Percentiles rank a stretch among this genome's conserved stretches.
Conservation (phyloP, 2,888 invertebrate genomes). For the Hybos culiciformis region DNA sequence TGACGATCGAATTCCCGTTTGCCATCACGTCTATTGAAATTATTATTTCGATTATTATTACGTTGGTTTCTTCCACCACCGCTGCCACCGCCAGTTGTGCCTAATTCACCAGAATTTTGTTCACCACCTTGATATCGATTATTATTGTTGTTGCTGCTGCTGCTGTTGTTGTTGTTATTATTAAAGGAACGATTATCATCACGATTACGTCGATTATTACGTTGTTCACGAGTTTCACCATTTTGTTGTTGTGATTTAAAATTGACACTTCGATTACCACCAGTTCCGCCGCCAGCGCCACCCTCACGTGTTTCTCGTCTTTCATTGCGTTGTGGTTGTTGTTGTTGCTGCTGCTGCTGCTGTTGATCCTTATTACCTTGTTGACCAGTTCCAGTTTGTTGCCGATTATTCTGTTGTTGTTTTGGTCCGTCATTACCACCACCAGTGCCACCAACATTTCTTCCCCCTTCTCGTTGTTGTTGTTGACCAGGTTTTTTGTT, state of each 20-base stretch:
- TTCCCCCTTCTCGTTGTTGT: constrained; percentile 17
- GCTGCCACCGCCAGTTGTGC: constrained; percentile 37
- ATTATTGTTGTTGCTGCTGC: too few species aligned
- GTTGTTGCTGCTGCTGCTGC: constrained; percentile 19
- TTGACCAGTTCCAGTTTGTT: constrained; percentile 24
- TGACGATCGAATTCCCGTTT: constrained; percentile 90
- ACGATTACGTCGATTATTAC: constrained; percentile 53
- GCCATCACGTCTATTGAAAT: constrained; percentile 54
- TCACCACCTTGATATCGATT: too few species aligned
- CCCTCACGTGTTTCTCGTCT: too few species aligned
- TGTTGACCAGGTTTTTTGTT: too few species aligned
- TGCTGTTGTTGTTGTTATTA: too few species aligned
- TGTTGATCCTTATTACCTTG: constrained; percentile 17
- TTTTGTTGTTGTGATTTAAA: too few species aligned
- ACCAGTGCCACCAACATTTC: constrained; percentile 29
- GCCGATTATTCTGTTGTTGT: constrained; percentile 13
- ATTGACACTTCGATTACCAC: too few species aligned
- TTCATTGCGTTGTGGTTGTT: constrained; percentile 21
- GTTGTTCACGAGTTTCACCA: constrained; percentile 64
- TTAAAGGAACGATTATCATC: constrained; percentile 39
- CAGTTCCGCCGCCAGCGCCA: too few species aligned
- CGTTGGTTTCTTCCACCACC: constrained; percentile 12
- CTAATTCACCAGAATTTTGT: too few species aligned
- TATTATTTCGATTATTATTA: constrained; percentile 17
- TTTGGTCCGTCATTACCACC: constrained; percentile 16